phyloP scores from a whole-genome alignment of 2,888 invertebrate genomes.

The Clanis bilineata region DNA sequence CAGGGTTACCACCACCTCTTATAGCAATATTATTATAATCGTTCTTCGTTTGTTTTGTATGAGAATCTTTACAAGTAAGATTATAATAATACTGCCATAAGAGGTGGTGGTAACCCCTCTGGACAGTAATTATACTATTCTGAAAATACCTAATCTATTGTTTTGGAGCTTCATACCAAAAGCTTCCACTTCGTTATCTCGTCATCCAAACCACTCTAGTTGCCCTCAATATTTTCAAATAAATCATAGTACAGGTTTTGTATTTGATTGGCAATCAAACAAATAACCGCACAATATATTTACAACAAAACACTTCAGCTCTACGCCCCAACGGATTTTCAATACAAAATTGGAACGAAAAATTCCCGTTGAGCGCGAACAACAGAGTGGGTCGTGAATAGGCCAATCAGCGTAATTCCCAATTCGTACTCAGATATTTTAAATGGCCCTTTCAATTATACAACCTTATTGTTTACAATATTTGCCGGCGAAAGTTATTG shows the following conservation, averaged over 20 bases:
- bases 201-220: too few relatives aligned
- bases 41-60: too few relatives aligned
- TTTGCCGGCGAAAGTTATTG: not conserved
- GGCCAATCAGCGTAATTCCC: conserved; percentile 48
- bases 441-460: conserved; percentile 16
- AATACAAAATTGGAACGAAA: conserved; percentile 26
- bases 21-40: too few relatives aligned
- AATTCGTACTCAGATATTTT: conserved; percentile 34
- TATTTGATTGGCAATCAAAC: conserved; percentile 10
- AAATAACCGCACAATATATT: conserved; percentile 17
- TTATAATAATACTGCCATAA: too few relatives aligned
- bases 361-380: conserved; percentile 30
- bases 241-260: not conserved
- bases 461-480: conserved; percentile 3
- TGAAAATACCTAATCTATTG: too few relatives aligned
- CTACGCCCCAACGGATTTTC: conserved; percentile 24
- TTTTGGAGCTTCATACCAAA: too few relatives aligned
- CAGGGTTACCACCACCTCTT: too few relatives aligned
- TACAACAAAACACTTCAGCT: conserved; percentile 24
- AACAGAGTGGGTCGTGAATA: conserved; percentile 33
- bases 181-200: too few relatives aligned
- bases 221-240: not conserved
- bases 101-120: too few relatives aligned
- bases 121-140: too few relatives aligned
- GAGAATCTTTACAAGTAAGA: too few relatives aligned